A percentile compares a stretch with the other conserved stretches of the same genome.
Evolutionary conservation across 2,797 vertebrate genomes (phyloP).

Genomic region (Chromobotia macracanthus): DNA sequence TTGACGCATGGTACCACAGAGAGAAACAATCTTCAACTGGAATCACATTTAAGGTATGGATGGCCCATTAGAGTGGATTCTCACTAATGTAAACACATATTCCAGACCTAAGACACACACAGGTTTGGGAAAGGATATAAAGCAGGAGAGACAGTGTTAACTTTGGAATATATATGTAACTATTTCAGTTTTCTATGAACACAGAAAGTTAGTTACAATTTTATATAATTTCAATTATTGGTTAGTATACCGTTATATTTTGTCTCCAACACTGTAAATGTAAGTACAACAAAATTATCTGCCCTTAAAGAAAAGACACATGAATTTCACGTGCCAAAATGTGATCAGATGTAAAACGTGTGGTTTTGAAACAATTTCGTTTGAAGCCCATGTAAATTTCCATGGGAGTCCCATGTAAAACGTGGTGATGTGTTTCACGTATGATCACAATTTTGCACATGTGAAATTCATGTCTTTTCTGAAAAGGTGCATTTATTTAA

Average conservation of each 20-base stretch:
- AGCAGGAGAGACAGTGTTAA: slow-evolving; percentile 34
- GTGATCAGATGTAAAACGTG: too few species aligned
- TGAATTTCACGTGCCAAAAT: too few species aligned
- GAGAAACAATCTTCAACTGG: slow-evolving; percentile 53
- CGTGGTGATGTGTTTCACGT: too few species aligned
- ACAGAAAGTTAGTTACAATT: not conserved
- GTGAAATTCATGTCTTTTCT: too few species aligned
- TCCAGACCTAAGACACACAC: slow-evolving; percentile 43
- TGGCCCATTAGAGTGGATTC: slow-evolving; percentile 51
- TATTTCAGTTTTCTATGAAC: not conserved
- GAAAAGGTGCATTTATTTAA: slow-evolving; percentile 12
- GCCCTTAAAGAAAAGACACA: too few species aligned
- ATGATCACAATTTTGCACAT: too few species aligned
- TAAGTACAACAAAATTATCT: not conserved
- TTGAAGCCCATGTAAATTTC: too few species aligned
- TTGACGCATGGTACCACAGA: slow-evolving; percentile 54
- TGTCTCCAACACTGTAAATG: not conserved
- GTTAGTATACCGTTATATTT: not conserved
- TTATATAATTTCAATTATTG: not conserved
- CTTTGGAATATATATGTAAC: not conserved
- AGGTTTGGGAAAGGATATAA: slow-evolving; percentile 22
- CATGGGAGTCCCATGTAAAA: too few species aligned
- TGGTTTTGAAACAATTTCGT: too few species aligned
- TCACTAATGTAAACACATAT: slow-evolving; percentile 53
- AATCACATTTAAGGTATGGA: slow-evolving; percentile 45